Conservation (phyloP, 2,797 vertebrate genomes). For the Lepus townsendii region DNA sequence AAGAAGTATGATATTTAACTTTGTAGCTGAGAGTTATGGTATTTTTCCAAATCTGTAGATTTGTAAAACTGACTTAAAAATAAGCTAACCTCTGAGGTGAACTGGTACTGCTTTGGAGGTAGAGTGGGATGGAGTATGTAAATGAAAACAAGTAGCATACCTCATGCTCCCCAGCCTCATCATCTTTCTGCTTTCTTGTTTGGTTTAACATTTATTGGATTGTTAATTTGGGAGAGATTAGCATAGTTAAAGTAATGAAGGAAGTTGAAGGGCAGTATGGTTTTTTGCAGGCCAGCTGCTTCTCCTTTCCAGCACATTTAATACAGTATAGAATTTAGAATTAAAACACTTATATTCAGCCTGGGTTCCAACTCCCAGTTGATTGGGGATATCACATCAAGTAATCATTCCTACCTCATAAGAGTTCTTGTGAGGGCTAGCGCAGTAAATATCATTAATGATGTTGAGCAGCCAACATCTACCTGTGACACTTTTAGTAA, state of each 20-base stretch:
- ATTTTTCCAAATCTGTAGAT: background rate
- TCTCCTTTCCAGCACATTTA: background rate
- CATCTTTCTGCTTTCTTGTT: background rate
- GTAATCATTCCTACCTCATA: background rate
- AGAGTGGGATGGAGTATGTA: background rate
- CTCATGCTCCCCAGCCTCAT: background rate
- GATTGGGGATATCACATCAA: background rate
- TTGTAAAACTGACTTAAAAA: constrained; percentile 23
- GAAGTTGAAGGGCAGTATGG: background rate
- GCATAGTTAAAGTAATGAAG: background rate
- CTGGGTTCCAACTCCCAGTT: background rate
- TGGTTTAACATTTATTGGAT: constrained; percentile 24
- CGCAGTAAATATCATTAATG: background rate
- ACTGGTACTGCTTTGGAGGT: constrained; percentile 7
- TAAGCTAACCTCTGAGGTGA: constrained; percentile 30
- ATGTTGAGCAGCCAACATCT: background rate
- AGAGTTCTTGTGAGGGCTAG: background rate
- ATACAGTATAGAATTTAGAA: background rate
- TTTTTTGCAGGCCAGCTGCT: background rate
- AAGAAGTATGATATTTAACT: constrained; percentile 21
- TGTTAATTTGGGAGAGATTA: background rate
- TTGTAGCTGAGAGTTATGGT: constrained; percentile 22
- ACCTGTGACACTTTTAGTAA: constrained; percentile 32
- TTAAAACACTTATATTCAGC: background rate
- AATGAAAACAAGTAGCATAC: background rate